Evolutionary conservation across 1,140 invertebrate genomes (phyloP).

Genomic region (Galleria mellonella): DNA sequence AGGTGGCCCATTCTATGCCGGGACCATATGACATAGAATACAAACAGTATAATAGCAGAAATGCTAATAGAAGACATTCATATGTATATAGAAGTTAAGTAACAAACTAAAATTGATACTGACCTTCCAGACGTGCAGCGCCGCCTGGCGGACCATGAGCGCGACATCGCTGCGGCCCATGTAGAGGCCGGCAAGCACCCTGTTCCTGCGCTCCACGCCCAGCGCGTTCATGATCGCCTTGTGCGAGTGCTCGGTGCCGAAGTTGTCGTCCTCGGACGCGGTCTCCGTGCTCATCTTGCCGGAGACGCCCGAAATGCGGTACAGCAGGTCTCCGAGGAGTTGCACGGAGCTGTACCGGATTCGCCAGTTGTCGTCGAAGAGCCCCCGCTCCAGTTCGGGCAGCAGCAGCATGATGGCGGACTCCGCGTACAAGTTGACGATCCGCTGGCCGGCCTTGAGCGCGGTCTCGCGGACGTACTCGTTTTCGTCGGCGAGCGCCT

Average conservation of each 20-base stretch:
- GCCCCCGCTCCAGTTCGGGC: constrained; percentile 94
- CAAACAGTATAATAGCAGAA: no score
- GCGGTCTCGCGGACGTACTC: constrained; percentile 99
- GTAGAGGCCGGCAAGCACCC: constrained; percentile 96
- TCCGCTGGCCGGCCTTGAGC: constrained; percentile 95
- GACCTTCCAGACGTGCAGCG: constrained; percentile 97
- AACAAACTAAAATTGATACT: constrained; percentile 36
- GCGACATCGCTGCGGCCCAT: constrained; percentile 98
- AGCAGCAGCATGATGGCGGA: constrained; percentile 95
- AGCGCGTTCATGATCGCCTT: constrained; percentile 91
- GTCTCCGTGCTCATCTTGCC: constrained; percentile 99
- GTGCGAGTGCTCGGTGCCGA: constrained; percentile 98
- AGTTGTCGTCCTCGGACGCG: constrained; percentile 98
- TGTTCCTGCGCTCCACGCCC: constrained; percentile 91
- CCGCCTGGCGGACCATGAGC: constrained; percentile 96
- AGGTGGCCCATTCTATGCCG: no score
- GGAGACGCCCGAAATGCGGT: constrained; percentile 96
- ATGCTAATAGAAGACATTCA: no score
- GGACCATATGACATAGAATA: no score
- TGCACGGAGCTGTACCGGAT: constrained; percentile 98
- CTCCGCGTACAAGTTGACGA: constrained; percentile 97
- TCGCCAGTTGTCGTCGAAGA: constrained; percentile 99
- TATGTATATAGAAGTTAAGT: background rate
- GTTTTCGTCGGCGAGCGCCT: constrained; percentile 98
- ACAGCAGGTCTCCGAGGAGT: constrained; percentile 95